Conservation (phyloP, 2,797 vertebrate species). For the Eremophila alpestris region DNA sequence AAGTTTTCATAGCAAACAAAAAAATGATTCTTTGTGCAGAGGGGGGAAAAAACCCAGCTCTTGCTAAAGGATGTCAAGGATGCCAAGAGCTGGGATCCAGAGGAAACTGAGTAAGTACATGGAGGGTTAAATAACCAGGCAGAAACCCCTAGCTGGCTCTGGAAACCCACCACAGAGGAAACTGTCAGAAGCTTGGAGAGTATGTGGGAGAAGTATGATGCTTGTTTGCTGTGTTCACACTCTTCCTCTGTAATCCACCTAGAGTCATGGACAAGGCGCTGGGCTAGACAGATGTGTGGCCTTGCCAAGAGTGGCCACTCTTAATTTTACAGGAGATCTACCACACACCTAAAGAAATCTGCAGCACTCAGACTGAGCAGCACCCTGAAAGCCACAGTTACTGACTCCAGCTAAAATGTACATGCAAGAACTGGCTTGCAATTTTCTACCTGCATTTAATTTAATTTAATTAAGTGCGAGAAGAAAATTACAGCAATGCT, state of each 20-base stretch:
- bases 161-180: not conserved
- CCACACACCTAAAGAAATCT: not conserved
- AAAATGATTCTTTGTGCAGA: not conserved
- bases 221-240: not conserved
- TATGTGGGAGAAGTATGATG: not conserved
- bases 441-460: not conserved
- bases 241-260: not conserved
- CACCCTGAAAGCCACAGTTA: not conserved
- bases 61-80: not conserved
- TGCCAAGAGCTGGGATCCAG: not conserved
- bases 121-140: not conserved
- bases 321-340: not conserved
- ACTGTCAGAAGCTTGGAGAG: not conserved
- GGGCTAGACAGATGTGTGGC: not conserved
- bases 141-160: not conserved
- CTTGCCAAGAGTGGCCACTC: not conserved
- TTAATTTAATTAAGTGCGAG: not conserved
- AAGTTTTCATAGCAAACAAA: not conserved
- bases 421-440: fast-evolving
- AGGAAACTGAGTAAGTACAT: not conserved
- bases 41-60: fast-evolving
- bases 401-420: not conserved
- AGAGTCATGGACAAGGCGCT: not conserved
- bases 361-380: not conserved
- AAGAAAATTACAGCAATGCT: not conserved